Evolutionary conservation across 1,140 invertebrate species (phyloP).

Genomic region (Chymomyza costata): DNA sequence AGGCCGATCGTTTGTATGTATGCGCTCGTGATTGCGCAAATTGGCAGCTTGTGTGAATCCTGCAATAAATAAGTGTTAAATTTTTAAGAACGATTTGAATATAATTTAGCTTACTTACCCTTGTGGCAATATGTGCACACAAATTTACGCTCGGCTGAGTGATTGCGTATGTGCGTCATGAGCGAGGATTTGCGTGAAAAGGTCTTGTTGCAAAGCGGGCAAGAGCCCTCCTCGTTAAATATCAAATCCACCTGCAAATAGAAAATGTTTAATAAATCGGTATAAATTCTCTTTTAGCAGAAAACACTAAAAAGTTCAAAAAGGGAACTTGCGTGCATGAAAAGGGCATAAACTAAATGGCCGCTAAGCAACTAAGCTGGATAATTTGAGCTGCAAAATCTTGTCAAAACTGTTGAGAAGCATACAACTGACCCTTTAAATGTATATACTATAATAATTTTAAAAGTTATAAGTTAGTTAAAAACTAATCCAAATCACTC

Average conservation of each 20-base stretch:
- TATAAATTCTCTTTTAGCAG: too few species aligned
- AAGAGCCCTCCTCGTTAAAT: slow-evolving; percentile 75
- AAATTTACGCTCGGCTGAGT: slow-evolving; percentile 78
- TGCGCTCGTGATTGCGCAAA: slow-evolving; percentile 78
- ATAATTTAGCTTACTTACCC: slow-evolving; percentile 66
- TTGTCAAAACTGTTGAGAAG: too few species aligned
- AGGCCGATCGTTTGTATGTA: slow-evolving; percentile 79
- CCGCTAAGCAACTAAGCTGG: too few species aligned
- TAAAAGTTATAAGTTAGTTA: too few species aligned
- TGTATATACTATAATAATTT: too few species aligned
- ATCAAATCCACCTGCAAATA: slow-evolving; percentile 67
- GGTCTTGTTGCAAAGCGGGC: slow-evolving; percentile 78
- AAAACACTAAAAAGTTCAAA: too few species aligned
- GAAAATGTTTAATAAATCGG: too few species aligned
- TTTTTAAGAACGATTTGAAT: not conserved
- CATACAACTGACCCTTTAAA: too few species aligned
- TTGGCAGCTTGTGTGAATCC: slow-evolving; percentile 80
- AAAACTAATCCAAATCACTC: too few species aligned
- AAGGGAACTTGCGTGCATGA: too few species aligned
- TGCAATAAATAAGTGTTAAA: slow-evolving; percentile 41
- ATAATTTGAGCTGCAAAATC: too few species aligned
- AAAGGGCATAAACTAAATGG: too few species aligned
- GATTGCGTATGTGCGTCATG: slow-evolving; percentile 79
- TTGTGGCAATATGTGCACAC: slow-evolving; percentile 79
- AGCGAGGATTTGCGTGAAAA: slow-evolving; percentile 78